Evolutionary conservation across 2,113 vertebrate species (phyloP), one percentile per base, ranked within the genome.

Genomic region (Phoxinus phoxinus): DNA sequence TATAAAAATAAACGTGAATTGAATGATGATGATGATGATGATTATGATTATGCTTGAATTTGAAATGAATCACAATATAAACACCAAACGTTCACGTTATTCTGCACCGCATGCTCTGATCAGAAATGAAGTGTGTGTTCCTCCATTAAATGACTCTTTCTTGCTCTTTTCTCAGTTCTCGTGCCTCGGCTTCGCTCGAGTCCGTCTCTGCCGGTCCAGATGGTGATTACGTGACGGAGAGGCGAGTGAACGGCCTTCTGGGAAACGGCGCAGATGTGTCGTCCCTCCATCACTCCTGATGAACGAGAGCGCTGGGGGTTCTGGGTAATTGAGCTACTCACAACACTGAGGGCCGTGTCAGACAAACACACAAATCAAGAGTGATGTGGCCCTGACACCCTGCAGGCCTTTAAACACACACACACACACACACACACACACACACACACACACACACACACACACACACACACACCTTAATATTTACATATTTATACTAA

Each of bases 181-280:
- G 21, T 63, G 35, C 4, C 48, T 90, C 79, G 83, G 85, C 88
- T 85, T 46, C 77, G 58, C 84, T 87, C 73, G 77, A 89, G 90
- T 88, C 87, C 86, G 78, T 88, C 84, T 89, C 87, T 9, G 2
- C 19, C 13, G 44, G 65, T 63, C 84, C 72, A 74, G 71, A 74
- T 74, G 71, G 23, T 13, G 37, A 46, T 73, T 44, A 73, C 3
- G 15, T 73, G 71, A 23, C 44, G 37, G 69, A 44, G 71, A 25
- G 37, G 67, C 19, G 11, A 37, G 23, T 46, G 71, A 74, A 46
- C 71, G 25, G 71, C 13, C 41, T 74, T 74, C 23, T 74, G 71
- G 71, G 71, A 74, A 8, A 46, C 8, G 41, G 5, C 0, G 23
- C 37, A 44, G 79, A 35, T 41, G 30, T n/a, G 23, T 32, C 56